Conservation (phyloP, 2,888 invertebrate genomes). For the Ochropleura plecta region DNA sequence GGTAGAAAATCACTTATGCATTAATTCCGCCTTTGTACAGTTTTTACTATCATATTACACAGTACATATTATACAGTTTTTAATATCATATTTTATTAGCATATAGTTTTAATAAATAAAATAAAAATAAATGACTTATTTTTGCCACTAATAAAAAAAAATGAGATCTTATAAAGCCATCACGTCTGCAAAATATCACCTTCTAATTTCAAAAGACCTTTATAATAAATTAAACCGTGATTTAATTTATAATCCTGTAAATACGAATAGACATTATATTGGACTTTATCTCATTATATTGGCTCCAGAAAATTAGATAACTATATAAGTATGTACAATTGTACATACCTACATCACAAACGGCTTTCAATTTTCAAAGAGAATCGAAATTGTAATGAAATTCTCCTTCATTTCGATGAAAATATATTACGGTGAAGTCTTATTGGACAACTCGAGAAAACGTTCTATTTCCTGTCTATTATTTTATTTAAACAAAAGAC, state of each 20-base stretch:
- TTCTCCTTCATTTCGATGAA: slow-evolving; percentile 42
- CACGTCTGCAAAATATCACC: neutral
- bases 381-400: slow-evolving; percentile 46
- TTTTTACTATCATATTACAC: too few species aligned
- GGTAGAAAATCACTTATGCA: too few species aligned
- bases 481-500: slow-evolving; percentile 43
- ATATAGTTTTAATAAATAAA: too few species aligned
- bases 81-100: too few species aligned
- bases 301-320: slow-evolving; percentile 29
- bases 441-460: slow-evolving; percentile 33
- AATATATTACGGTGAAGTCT: slow-evolving; percentile 27
- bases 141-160: neutral
- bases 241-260: neutral
- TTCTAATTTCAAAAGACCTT: neutral
- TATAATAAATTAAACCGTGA: neutral
- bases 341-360: slow-evolving; percentile 11
- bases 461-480: slow-evolving; percentile 43
- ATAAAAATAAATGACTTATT: too few species aligned
- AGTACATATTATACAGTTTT: too few species aligned
- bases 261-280: slow-evolving; percentile 24
- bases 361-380: slow-evolving; percentile 39
- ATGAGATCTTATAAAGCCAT: too few species aligned
- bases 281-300: slow-evolving; percentile 10
- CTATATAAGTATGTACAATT: neutral
- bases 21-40: too few species aligned